Percentiles rank a stretch among this genome's conserved stretches.
Conservation (phyloP, 2,113 vertebrate species). For the Nesoenas mayeri region DNA sequence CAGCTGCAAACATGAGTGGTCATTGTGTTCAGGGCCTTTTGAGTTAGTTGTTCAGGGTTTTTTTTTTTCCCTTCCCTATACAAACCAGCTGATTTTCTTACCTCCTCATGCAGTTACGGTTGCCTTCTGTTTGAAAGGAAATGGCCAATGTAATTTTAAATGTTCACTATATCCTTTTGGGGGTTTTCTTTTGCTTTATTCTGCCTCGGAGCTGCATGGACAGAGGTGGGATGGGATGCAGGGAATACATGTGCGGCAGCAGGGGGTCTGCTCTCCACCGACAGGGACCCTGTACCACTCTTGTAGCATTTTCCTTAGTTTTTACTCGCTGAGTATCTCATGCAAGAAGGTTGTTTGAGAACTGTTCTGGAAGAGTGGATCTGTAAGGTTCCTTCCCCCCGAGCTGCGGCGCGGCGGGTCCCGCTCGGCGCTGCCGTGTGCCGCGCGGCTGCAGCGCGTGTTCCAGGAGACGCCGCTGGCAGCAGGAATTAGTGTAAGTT, state of each 20-base stretch:
- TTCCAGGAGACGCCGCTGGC: constrained; percentile 61
- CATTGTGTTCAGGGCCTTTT: not conserved
- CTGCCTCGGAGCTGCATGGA: not conserved
- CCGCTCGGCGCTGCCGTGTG: not conserved
- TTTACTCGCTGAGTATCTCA: not conserved
- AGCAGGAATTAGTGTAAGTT: constrained; percentile 49
- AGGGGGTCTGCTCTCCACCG: not conserved
- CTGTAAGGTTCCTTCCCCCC: not conserved
- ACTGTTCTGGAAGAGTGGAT: not conserved
- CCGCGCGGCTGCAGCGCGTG: not conserved
- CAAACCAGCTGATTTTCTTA: not conserved
- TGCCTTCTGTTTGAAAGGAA: constrained; percentile 10
- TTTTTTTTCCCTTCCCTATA: not conserved
- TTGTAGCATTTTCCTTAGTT: not conserved
- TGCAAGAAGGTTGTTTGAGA: not conserved
- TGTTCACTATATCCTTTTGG: not conserved
- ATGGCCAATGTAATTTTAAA: not conserved
- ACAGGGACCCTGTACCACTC: not conserved
- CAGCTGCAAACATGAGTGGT: fast-evolving
- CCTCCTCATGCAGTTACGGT: not conserved
- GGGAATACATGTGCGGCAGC: not conserved
- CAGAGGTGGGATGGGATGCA: not conserved
- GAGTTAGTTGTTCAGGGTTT: not conserved
- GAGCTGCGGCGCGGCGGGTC: not conserved
- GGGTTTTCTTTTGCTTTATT: constrained; percentile 25